Conservation (phyloP, 2,797 vertebrate genomes). For the Sebastes taczanowskii region DNA sequence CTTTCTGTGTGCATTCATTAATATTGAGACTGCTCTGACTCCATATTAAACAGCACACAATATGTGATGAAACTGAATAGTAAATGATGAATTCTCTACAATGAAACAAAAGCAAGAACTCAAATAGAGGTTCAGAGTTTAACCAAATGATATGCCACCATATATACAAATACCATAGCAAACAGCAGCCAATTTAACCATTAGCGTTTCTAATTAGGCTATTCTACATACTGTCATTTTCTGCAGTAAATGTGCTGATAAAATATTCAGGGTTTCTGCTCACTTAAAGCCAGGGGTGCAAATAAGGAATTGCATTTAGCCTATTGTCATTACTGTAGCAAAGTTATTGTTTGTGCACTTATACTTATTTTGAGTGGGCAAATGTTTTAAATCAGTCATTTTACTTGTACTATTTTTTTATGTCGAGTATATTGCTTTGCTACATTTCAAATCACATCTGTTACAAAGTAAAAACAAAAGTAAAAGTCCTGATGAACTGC, state of each 20-base stretch:
- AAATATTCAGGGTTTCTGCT: neutral
- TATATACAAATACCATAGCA: neutral
- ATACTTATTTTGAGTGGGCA: rapidly evolving
- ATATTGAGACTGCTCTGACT: too few species aligned
- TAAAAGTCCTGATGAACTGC: neutral
- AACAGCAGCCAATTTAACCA: neutral
- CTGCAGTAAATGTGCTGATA: neutral
- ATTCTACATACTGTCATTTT: neutral
- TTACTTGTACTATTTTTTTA: neutral
- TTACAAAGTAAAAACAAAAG: neutral
- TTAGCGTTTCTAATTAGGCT: neutral
- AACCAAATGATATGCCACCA: neutral
- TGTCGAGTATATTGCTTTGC: rapidly evolving
- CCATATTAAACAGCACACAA: neutral
- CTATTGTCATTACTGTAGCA: neutral
- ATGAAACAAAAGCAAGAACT: neutral
- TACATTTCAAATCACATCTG: rapidly evolving
- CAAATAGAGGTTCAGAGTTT: neutral
- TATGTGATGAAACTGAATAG: neutral
- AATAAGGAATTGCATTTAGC: neutral
- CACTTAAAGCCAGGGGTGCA: neutral
- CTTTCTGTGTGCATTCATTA: too few species aligned
- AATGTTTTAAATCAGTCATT: neutral
- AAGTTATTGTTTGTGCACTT: neutral
- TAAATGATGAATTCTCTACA: neutral